Base-by-base conservation (phyloP, 2,888 invertebrate genomes). In the Orgyia antiqua region DNA sequence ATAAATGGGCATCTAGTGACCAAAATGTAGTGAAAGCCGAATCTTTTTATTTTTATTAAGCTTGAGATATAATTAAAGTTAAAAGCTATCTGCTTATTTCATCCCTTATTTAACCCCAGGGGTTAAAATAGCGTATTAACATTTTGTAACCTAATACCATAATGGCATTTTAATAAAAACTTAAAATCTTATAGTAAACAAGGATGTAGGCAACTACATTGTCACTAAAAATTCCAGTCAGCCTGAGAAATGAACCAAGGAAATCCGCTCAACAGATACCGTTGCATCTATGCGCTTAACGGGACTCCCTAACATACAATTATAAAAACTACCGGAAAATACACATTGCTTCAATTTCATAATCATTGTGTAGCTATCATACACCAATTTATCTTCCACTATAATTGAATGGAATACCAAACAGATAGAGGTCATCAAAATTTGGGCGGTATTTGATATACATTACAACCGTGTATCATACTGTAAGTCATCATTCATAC, bases 401-500 rank as follows among this genome's bases (percentile, higher is more conserved):
- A 19, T 29, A 21, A 11, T 36, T 50, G 38, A 55, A 55, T 46
- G 36, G 31, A 33, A 31, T 39, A 33, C 25, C 35, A 40, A 42
- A 37, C 36, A 26, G 26, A 17, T 12, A 39, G n/a, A 29, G 65
- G 8, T 58, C 70, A 36, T 29, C 13, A 18, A 40, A 53, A 45
- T 31, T 36, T 64, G 68, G 70, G 35, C 33, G 19, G 31, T 24
- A 27, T 52, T 51, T 54, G 57, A 51, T 60, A 60, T 50, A 54
- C 37, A 49, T 51, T 51, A 41, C 39, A 37, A 29, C 32, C 37
- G 45, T 47, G 40, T 43, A 52, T 41, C 51, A 33, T 20, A 15
- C 4, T 20, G 7, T 48, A 66, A 76, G 79, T 73, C 78, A 83
- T 83, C 80, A 70, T 73, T 82, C 79, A 79, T 78, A 76, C 71